Base-by-base conservation (phyloP, 2,888 invertebrate species). In the Sympetrum striolatum region DNA sequence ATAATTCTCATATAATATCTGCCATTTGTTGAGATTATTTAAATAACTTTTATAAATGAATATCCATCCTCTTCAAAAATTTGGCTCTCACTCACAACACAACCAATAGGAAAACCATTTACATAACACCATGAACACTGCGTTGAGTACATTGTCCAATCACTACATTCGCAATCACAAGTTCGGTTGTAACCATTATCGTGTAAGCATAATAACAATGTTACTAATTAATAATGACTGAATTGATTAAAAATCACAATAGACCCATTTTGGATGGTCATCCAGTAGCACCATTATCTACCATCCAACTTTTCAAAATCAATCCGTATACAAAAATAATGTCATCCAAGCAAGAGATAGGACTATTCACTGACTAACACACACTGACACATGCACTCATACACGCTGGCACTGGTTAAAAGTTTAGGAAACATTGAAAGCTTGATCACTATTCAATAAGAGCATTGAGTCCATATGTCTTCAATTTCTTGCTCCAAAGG, bases 161-260 rank as follows among this genome's bases (percentile, higher is more conserved):
- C 60, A 60, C 37, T 86, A 58, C 37, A 58, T 53, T 82, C 25
- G 35, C 58, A 86, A 86, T 86, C 86, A 86, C 86, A 86, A 58
- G 25, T 31, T 73, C 73, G 37, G 86, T 86, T 86, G 60, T 86
- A 86, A 86, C 37, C 86, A 86, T 86, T 37, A 53, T 86, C 31
- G 58, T 82, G 35, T 82, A 82, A 86, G 86, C 60, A 64, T 64
- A 86, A 86, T 86, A 86, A 86, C 86, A 86, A 86, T 37, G 35
- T 86, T 86, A 86, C 86, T 86, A 86, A 86, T 58, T 86, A 73
- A 60, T 86, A 86, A 86, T 86, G 86, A 86, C 86, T 86, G 86
- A 86, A 86, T 86, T 37, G 86, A 86, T 86, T 86, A 37, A 86
- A 86, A 86, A 86, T 86, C 86, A 86, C 86, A 86, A 86, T 35